Percentiles rank a stretch among this genome's conserved stretches.
phyloP scores from a whole-genome alignment of 2,797 vertebrate genomes.

The Pagetopsis macropterus region DNA sequence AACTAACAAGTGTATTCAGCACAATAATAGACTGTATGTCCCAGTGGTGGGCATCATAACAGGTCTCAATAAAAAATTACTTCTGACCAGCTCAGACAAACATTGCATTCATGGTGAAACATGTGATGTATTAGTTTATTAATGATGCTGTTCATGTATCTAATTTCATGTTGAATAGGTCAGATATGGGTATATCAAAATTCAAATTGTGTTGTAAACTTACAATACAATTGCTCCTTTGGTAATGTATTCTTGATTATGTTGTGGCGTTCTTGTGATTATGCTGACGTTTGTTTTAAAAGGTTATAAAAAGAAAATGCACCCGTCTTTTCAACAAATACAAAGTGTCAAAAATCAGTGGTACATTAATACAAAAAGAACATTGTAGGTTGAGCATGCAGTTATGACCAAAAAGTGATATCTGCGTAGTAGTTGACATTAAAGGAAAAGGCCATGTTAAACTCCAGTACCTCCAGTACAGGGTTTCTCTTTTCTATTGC shows the following conservation, averaged over 20 bases:
- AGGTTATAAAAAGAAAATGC: slow-evolving; percentile 3
- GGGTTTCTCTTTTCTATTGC: background rate
- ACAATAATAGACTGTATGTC: slow-evolving; percentile 3
- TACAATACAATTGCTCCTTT: slow-evolving; percentile 2
- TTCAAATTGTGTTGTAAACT: slow-evolving; percentile 37
- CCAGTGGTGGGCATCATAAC: slow-evolving; percentile 3
- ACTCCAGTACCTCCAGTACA: background rate
- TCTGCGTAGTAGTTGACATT: too few relatives aligned
- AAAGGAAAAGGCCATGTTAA: too few relatives aligned
- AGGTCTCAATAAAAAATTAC: slow-evolving; percentile 16
- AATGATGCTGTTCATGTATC: slow-evolving; percentile 30
- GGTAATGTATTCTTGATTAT: slow-evolving; percentile 14
- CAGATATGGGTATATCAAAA: slow-evolving; percentile 56
- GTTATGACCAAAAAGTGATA: background rate
- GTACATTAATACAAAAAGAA: too few relatives aligned
- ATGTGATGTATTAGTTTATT: slow-evolving; percentile 25
- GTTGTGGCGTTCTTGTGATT: slow-evolving; percentile 29
- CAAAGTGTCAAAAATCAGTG: too few relatives aligned
- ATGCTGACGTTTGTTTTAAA: too few relatives aligned
- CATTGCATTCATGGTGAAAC: slow-evolving; percentile 12
- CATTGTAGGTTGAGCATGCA: background rate
- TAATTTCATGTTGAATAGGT: slow-evolving; percentile 31
- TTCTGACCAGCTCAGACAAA: slow-evolving; percentile 16
- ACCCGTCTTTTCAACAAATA: background rate
- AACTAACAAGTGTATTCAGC: slow-evolving; percentile 34